These are phyloP conservation scores for Rhea pennata DNA, from an alignment of 2,113 vertebrate genomes.

Conservation along the genomic window DNA sequence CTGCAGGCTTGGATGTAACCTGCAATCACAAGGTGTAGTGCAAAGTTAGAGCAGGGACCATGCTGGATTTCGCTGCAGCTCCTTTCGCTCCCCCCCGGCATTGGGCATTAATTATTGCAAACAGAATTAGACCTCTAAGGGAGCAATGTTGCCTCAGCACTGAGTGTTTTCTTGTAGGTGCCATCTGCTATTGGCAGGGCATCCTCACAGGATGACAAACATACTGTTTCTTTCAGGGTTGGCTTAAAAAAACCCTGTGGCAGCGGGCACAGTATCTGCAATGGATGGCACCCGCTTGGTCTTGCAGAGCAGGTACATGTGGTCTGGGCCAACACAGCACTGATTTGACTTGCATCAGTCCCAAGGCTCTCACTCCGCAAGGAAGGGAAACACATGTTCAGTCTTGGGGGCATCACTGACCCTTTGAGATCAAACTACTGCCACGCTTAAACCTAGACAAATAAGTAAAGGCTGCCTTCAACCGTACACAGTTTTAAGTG, in stretches of 20 bases:
- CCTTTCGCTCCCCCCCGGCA: rapidly evolving
- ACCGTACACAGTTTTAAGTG: background rate
- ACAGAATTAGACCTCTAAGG: background rate
- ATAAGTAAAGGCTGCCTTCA: background rate
- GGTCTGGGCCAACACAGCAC: background rate
- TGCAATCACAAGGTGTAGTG: slow-evolving; percentile 66
- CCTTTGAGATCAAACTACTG: background rate
- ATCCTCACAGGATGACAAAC: background rate
- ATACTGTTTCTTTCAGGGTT: background rate
- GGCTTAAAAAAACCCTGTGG: background rate
- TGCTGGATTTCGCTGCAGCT: background rate
- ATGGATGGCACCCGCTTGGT: background rate
- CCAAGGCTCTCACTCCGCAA: background rate
- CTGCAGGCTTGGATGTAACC: slow-evolving; percentile 91
- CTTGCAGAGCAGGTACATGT: rapidly evolving
- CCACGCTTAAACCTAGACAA: background rate
- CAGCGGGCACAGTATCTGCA: background rate
- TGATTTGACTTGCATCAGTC: rapidly evolving
- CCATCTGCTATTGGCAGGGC: background rate
- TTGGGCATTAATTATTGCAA: background rate
- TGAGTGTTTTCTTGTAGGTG: background rate
- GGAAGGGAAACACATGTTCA: rapidly evolving
- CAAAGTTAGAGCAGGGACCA: background rate
- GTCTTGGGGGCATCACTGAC: background rate
- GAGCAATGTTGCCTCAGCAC: background rate